These are phyloP conservation scores for Oryzias sinensis DNA, from an alignment of 2,797 vertebrate species.

Conservation along the genomic window DNA sequence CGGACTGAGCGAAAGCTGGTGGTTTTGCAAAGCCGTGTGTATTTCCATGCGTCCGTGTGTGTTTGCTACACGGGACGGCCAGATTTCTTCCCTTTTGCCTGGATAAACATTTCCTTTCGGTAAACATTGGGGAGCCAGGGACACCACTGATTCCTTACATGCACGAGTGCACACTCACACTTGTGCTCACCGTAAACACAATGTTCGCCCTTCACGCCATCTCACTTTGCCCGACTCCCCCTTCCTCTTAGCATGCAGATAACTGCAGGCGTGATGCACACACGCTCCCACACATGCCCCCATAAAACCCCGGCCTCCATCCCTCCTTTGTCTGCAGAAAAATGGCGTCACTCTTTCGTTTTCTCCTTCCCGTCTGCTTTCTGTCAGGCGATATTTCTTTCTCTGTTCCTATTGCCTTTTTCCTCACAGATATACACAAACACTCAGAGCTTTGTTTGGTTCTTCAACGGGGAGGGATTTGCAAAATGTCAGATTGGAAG, in stretches of 20 bases:
- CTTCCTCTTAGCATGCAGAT: constrained; percentile 41
- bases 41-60: constrained; percentile 29
- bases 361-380: constrained; percentile 12
- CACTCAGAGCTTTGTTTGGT: constrained; percentile 34
- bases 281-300: constrained; percentile 14
- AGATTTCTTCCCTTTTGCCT: constrained; percentile 74
- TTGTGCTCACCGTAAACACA: constrained; percentile 46
- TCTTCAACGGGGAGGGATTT: constrained; percentile 38
- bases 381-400: constrained; percentile 32
- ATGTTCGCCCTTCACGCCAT: constrained; percentile 52
- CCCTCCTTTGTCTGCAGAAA: constrained; percentile 12
- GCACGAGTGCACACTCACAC: constrained; percentile 30
- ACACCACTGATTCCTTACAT: constrained; percentile 67
- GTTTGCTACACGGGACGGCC: constrained; percentile 60
- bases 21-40: constrained; percentile 5
- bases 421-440: constrained; percentile 22
- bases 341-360: constrained; percentile 15
- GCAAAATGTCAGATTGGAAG: constrained; percentile 33
- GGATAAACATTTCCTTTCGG: constrained; percentile 81
- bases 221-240: constrained; percentile 46
- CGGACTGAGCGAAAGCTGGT: neutral
- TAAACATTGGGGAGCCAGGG: constrained; percentile 69
- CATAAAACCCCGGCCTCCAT: constrained; percentile 1
- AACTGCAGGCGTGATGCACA: constrained; percentile 45
- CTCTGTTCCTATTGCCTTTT: constrained; percentile 16